These are phyloP conservation scores for Myzus persicae DNA, from an alignment of 1,140 invertebrate genomes.

Conservation along the genomic window DNA sequence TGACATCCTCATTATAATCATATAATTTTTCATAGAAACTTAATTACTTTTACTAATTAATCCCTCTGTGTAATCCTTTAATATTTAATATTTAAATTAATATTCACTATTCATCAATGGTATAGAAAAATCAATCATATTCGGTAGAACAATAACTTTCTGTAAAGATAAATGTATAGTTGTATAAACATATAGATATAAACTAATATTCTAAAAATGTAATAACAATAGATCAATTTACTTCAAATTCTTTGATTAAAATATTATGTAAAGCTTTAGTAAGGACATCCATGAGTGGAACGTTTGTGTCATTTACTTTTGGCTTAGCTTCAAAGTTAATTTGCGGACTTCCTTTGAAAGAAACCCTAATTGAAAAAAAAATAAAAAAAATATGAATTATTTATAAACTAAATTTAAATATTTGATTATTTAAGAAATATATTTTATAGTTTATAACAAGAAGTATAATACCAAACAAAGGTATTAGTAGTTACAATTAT, in stretches of 20 bases:
- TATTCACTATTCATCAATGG: slow-evolving; percentile 61
- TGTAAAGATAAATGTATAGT: slow-evolving; percentile 51
- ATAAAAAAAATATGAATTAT: not conserved
- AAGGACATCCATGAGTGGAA: slow-evolving; percentile 52
- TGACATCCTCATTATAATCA: not conserved
- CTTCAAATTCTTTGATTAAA: slow-evolving; percentile 57
- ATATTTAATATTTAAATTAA: slow-evolving; percentile 3
- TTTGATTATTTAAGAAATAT: not conserved
- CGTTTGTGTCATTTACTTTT: slow-evolving; percentile 42
- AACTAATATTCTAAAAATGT: slow-evolving; percentile 30
- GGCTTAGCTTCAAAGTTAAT: slow-evolving; percentile 57
- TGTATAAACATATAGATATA: not conserved
- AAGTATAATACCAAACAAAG: not conserved
- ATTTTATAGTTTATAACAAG: not conserved
- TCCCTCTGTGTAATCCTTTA: not conserved
- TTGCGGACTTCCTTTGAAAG: slow-evolving; percentile 47
- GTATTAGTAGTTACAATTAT: not conserved
- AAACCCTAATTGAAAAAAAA: slow-evolving; percentile 43
- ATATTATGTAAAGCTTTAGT: slow-evolving; percentile 49
- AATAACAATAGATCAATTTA: slow-evolving; percentile 14
- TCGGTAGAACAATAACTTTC: slow-evolving; percentile 62
- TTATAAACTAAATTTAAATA: not conserved
- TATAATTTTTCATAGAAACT: not conserved
- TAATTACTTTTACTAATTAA: slow-evolving; percentile 24
- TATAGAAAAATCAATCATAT: slow-evolving; percentile 62